Evolutionary conservation across 2,797 vertebrate species (phyloP), one percentile per base, ranked within the genome.

Genomic region (Eospalax fontanierii): DNA sequence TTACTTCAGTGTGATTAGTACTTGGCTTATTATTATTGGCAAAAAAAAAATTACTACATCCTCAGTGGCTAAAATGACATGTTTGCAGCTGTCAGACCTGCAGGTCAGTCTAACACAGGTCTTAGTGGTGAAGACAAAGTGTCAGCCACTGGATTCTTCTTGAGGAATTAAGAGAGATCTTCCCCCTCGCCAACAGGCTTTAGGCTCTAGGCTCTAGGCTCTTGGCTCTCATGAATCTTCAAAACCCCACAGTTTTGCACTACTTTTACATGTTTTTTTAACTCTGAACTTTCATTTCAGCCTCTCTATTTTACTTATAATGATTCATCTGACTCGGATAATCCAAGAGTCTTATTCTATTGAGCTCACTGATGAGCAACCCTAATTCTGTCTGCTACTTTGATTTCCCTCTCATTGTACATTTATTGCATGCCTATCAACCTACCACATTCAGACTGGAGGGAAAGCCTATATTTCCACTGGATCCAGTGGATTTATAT

Each of bases 401-500:
- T 35, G 7, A 38, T 38, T 59, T 24, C 33, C 24, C 24, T 28
- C 10, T 71, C 35, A 26, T 16, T 71, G 50, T 38, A 35, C 33
- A 66, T 54, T n/a, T 6, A 82, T 54, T 79, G 1, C 11, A 12
- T 46, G 21, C 30, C 26, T 66, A 7, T 91, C 38, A 89, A 46
- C n/a, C 4, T 61, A n/a, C 14, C 6, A 50, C 6, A 30, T 4
- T 54, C 30, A 68, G 57, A 86, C 46, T 12, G 26, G 18, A 57
- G 65, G 74, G 59, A 22, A 95, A 80, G 38, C 43, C 22, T 74
- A 19, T 40, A 12, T 65, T 54, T n/a, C 21, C 30, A 57, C 24
- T 87, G 18, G 71, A 43, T 93, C n/a, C n/a, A n/a, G n/a, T n/a
- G n/a, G n/a, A n/a, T 93, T 88, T 87, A 65, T 68, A 46, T 89